Percentiles rank a stretch among this genome's conserved stretches.
These are phyloP conservation scores for Sterna hirundo DNA, from an alignment of 2,113 vertebrate genomes.

Conservation along the genomic window DNA sequence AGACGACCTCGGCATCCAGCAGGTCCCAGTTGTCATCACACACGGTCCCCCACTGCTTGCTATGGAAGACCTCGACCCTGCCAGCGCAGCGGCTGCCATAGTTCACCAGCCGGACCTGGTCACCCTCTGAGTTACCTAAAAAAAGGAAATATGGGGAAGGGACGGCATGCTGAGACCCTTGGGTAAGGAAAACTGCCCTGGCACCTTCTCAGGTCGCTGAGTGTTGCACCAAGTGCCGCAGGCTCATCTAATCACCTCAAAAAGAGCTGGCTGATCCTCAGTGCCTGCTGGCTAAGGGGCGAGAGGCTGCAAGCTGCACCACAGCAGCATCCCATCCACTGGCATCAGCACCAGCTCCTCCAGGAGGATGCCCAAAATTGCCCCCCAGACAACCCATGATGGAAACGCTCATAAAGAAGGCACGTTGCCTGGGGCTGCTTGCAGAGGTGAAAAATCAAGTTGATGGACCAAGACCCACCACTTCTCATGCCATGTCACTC, in stretches of 20 bases:
- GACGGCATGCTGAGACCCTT: fast-evolving
- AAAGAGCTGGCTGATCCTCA: not conserved
- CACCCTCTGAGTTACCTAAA: not conserved
- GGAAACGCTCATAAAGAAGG: fast-evolving
- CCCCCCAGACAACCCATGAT: no score
- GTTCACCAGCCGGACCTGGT: conserved; percentile 32
- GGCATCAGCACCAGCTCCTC: fast-evolving
- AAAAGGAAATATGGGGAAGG: not conserved
- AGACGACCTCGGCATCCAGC: conserved; percentile 42
- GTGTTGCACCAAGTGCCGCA: not conserved
- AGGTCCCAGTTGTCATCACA: conserved; percentile 57
- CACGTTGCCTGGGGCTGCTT: no score
- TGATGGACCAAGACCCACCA: not conserved
- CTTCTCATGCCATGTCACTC: fast-evolving
- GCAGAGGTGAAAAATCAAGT: not conserved
- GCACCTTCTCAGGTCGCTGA: not conserved
- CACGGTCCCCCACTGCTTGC: conserved; percentile 64
- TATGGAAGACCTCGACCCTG: conserved; percentile 66
- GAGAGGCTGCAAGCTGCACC: not conserved
- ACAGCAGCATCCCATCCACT: not conserved
- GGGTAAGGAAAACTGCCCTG: no score
- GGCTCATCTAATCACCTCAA: fast-evolving
- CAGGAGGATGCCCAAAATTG: not conserved
- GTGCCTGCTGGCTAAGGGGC: not conserved
- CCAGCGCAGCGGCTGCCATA: conserved; percentile 45